Conservation (phyloP, 2,113 vertebrate genomes). For the Paramisgurnus dabryanus region DNA sequence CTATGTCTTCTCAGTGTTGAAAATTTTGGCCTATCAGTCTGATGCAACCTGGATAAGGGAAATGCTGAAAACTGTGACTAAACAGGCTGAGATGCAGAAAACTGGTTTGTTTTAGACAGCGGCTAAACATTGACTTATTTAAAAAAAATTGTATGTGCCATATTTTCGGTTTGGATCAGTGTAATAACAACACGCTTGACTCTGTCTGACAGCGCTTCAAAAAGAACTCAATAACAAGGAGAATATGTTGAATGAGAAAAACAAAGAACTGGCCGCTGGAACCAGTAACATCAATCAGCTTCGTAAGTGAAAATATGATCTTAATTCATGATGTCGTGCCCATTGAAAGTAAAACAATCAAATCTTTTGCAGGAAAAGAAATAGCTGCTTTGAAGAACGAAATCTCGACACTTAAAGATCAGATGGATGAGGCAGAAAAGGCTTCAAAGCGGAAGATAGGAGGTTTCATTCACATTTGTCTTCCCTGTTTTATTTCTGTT, state of each 20-base stretch:
- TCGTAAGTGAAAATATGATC: not conserved
- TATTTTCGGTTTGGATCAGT: not conserved
- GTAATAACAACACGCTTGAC: not conserved
- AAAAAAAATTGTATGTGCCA: not conserved
- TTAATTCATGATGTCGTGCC: not conserved
- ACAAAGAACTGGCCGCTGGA: not conserved
- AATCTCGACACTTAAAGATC: not conserved
- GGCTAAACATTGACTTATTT: not conserved
- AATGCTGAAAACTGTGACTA: not conserved
- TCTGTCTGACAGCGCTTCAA: not conserved
- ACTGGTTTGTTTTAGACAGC: not conserved
- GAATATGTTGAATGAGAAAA: not conserved
- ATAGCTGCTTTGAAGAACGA: not conserved
- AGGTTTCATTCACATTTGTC: not conserved
- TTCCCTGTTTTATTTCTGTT: not conserved
- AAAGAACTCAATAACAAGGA: not conserved
- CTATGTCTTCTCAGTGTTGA: not conserved
- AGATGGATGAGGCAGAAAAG: not conserved
- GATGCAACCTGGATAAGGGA: conserved; percentile 17
- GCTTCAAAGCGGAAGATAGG: not conserved
- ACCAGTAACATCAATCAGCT: not conserved
- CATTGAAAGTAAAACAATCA: too few relatives aligned
- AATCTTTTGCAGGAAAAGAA: not conserved
- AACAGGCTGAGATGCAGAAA: not conserved
- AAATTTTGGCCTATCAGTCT: conserved; percentile 10